phyloP scores from a whole-genome alignment of 2,113 vertebrate genomes.

The Neodontobutis hainanensis region DNA sequence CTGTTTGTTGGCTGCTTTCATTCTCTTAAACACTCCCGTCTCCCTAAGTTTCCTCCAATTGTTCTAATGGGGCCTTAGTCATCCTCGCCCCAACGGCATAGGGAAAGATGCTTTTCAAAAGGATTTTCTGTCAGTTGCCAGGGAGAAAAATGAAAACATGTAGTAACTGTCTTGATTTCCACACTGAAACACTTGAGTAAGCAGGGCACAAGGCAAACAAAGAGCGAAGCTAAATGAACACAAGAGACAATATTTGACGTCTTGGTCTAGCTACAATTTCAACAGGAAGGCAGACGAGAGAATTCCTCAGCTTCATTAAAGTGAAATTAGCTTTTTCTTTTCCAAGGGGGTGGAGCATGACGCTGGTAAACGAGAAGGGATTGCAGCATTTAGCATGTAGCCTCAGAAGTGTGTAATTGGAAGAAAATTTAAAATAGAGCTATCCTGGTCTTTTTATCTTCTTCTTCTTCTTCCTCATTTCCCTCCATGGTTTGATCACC shows the following conservation, averaged over 20 bases:
- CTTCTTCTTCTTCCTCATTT: slow-evolving; percentile 57
- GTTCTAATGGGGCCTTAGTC: slow-evolving; percentile 78
- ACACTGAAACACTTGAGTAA: slow-evolving; percentile 53
- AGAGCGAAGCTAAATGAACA: slow-evolving; percentile 49
- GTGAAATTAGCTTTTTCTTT: slow-evolving; percentile 62
- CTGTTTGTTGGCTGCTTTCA: slow-evolving; percentile 70
- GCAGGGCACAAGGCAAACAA: slow-evolving; percentile 51
- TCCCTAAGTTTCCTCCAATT: slow-evolving; percentile 81
- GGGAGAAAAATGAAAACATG: slow-evolving; percentile 73
- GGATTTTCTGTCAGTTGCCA: slow-evolving; percentile 56
- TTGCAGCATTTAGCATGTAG: slow-evolving; percentile 69
- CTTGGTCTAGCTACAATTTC: slow-evolving; percentile 43
- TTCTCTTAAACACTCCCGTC: slow-evolving; percentile 75
- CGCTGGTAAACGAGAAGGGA: slow-evolving; percentile 58
- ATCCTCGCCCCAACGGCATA: slow-evolving; percentile 70
- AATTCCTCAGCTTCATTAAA: slow-evolving; percentile 69
- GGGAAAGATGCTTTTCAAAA: slow-evolving; percentile 74
- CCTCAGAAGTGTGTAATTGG: slow-evolving; percentile 76
- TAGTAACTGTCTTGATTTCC: slow-evolving; percentile 59
- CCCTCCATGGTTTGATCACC: slow-evolving; percentile 63
- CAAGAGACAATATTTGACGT: slow-evolving; percentile 67
- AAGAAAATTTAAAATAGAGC: slow-evolving; percentile 64
- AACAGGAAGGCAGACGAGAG: slow-evolving; percentile 49
- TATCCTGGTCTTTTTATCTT: slow-evolving; percentile 73
- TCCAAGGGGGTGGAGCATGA: slow-evolving; percentile 70